Evolutionary conservation across 2,888 invertebrate genomes (phyloP).

Genomic region (Carpatolechia fugitivella): DNA sequence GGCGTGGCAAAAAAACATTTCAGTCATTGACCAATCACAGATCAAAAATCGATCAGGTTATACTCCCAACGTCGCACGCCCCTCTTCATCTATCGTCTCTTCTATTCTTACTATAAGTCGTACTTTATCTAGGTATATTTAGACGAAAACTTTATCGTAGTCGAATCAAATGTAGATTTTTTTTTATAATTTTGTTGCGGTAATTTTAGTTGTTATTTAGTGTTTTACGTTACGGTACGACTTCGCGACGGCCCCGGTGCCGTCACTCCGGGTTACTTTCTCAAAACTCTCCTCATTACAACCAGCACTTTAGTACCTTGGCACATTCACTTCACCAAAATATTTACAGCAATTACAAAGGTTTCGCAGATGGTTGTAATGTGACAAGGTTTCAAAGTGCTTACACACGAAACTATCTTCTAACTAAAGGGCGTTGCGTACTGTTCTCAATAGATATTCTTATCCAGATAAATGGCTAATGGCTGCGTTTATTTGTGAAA

Average conservation of each 20-base stretch:
- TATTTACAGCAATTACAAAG: too few species aligned
- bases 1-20: too few species aligned
- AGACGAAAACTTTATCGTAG: conserved; percentile 57
- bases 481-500: too few species aligned
- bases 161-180: conserved; percentile 55
- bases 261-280: neutral
- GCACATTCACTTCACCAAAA: too few species aligned
- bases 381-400: neutral
- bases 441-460: too few species aligned
- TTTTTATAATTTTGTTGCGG: conserved; percentile 64
- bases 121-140: conserved; percentile 40
- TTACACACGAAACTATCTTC: too few species aligned
- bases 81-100: conserved; percentile 42
- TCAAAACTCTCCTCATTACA: neutral
- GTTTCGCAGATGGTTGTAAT: neutral
- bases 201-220: conserved; percentile 76
- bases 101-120: conserved; percentile 53
- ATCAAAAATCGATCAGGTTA: too few species aligned
- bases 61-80: conserved; percentile 25
- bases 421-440: too few species aligned
- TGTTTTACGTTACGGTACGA: conserved; percentile 55
- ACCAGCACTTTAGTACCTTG: too few species aligned
- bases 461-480: too few species aligned
- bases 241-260: neutral
- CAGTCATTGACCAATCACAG: too few species aligned